These are phyloP conservation scores for Agrotis ipsilon DNA, from an alignment of 2,888 invertebrate species.

Conservation along the genomic window DNA sequence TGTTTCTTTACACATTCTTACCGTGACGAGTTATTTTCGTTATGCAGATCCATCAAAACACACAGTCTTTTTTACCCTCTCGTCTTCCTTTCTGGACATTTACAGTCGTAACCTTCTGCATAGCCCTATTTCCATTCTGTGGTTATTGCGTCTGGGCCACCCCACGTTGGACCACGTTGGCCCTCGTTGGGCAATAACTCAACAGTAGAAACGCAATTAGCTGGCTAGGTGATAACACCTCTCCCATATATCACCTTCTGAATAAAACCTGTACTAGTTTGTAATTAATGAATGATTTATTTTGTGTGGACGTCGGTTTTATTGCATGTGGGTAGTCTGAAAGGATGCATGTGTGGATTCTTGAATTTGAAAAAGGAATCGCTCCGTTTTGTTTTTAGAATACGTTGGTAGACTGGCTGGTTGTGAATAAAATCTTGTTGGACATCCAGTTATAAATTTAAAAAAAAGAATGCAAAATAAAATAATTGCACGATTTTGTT, in stretches of 20 bases:
- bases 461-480: too few species aligned
- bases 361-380: slow-evolving; percentile 3
- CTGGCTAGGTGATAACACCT: slow-evolving; percentile 83
- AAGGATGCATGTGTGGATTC: slow-evolving; percentile 9
- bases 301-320: slow-evolving; percentile 35
- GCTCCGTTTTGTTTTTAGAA: neutral
- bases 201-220: slow-evolving; percentile 85
- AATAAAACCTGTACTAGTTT: slow-evolving; percentile 69
- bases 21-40: too few species aligned
- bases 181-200: slow-evolving; percentile 77
- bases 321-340: slow-evolving; percentile 35
- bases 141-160: slow-evolving; percentile 65
- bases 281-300: slow-evolving; percentile 65
- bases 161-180: slow-evolving; percentile 61
- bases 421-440: too few species aligned
- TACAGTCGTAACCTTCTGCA: slow-evolving; percentile 24
- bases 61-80: neutral
- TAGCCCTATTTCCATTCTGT: slow-evolving; percentile 12
- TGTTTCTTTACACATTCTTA: neutral
- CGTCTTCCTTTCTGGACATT: neutral
- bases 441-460: too few species aligned
- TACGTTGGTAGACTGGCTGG: neutral
- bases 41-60: neutral
- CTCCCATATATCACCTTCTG: slow-evolving; percentile 65
- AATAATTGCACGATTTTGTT: too few species aligned